These are phyloP conservation scores for Ursus arctos DNA, from an alignment of 2,113 vertebrate species.

Conservation along the genomic window DNA sequence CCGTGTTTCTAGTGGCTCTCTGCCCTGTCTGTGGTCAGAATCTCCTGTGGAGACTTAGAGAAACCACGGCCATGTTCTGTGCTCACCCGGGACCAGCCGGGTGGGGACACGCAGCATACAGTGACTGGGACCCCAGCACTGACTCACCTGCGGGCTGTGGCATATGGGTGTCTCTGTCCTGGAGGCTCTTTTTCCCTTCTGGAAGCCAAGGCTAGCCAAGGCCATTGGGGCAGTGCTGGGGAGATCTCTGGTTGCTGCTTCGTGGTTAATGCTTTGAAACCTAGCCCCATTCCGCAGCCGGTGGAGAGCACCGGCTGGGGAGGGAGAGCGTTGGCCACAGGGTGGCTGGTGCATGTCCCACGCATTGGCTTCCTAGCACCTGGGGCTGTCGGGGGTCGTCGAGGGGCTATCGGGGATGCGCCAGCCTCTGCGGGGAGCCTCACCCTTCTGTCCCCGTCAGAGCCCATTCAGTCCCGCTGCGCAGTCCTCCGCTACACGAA, in stretches of 20 bases:
- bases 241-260: neutral
- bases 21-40: fast-evolving
- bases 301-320: neutral
- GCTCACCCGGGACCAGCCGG: neutral
- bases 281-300: no score
- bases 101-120: neutral
- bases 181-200: neutral
- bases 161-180: neutral
- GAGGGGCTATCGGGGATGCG: neutral
- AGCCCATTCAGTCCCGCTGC: slow-evolving; percentile 98
- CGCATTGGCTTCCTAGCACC: neutral
- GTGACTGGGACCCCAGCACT: fast-evolving
- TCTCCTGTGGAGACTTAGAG: neutral
- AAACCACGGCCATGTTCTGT: fast-evolving
- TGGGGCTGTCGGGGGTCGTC: no score
- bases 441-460: slow-evolving; percentile 78
- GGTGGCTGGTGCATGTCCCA: neutral
- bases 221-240: neutral
- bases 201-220: neutral
- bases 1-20: neutral
- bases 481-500: slow-evolving; percentile 98
- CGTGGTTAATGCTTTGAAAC: neutral
- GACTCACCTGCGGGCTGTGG: neutral
- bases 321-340: fast-evolving
- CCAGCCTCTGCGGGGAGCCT: neutral